Percentiles rank a stretch among this genome's conserved stretches.
Conservation (phyloP, 2,113 vertebrate genomes). For the Melospiza melodia region DNA sequence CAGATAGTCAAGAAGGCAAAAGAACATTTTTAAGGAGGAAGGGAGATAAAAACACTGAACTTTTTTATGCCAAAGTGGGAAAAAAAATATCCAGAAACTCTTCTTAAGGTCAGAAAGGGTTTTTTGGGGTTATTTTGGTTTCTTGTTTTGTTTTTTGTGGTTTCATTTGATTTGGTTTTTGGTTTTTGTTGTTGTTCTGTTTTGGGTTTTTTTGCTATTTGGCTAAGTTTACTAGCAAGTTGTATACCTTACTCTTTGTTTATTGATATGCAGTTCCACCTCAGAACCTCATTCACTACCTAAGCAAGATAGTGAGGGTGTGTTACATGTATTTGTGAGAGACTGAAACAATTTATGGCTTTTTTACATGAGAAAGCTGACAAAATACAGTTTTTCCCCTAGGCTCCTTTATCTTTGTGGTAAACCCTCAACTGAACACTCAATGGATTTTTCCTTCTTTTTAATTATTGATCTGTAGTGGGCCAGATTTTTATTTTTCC, state of each 20-base stretch:
- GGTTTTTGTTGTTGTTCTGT: too few relatives aligned
- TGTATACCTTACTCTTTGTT: neutral
- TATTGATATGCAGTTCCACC: neutral
- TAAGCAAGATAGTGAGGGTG: neutral
- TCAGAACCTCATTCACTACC: neutral
- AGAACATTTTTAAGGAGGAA: accelerated
- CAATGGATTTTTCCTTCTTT: neutral
- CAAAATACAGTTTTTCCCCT: neutral
- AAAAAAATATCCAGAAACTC: neutral
- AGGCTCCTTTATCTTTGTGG: neutral
- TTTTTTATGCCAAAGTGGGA: neutral
- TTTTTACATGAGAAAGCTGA: neutral
- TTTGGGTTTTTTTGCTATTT: neutral
- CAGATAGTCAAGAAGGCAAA: neutral
- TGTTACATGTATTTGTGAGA: neutral
- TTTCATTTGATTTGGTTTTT: neutral
- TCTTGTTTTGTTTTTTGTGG: too few relatives aligned
- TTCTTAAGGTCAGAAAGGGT: neutral
- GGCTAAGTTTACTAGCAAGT: neutral
- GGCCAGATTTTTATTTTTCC: neutral
- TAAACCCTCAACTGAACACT: neutral
- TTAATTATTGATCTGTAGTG: neutral
- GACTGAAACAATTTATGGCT: neutral
- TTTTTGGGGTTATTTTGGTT: too few relatives aligned
- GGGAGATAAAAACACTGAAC: accelerated